A percentile compares a stretch with the other conserved stretches of the same genome.
These are phyloP conservation scores for Diorhabda sublineata DNA, from an alignment of 1,140 invertebrate species.

Conservation along the genomic window DNA sequence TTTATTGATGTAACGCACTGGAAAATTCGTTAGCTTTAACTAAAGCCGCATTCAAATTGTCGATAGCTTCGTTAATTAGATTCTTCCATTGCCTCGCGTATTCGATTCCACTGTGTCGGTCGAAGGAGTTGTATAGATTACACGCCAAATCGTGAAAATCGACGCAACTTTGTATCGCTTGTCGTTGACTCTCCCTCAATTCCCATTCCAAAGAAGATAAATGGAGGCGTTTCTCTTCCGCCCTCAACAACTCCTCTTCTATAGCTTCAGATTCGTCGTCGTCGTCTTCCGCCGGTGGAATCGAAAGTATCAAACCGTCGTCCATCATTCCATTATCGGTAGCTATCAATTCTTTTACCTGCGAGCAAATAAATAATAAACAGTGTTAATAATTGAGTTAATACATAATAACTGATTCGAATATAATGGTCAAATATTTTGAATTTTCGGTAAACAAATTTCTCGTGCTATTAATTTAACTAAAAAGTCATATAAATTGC, in stretches of 20 bases:
- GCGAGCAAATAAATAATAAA: neutral
- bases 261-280: constrained; percentile 23
- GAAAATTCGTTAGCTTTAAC: constrained; percentile 36
- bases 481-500: too few relatives aligned
- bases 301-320: constrained; percentile 9
- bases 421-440: too few relatives aligned
- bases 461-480: too few relatives aligned
- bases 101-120: constrained; percentile 30
- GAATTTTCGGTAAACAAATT: too few relatives aligned
- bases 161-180: constrained; percentile 40
- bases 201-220: constrained; percentile 33
- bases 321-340: constrained; percentile 52
- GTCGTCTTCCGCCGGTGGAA: constrained; percentile 21
- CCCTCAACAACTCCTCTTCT: constrained; percentile 30
- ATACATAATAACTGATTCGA: too few relatives aligned
- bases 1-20: constrained; percentile 18
- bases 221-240: constrained; percentile 28
- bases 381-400: neutral
- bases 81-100: constrained; percentile 39
- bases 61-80: constrained; percentile 38
- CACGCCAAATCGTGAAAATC: constrained; percentile 41
- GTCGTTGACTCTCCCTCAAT: constrained; percentile 35
- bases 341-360: constrained; percentile 79
- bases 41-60: constrained; percentile 37
- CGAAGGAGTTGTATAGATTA: constrained; percentile 34